These are phyloP conservation scores for Cryptoprocta ferox DNA, from an alignment of 2,797 vertebrate species.

Conservation along the genomic window DNA sequence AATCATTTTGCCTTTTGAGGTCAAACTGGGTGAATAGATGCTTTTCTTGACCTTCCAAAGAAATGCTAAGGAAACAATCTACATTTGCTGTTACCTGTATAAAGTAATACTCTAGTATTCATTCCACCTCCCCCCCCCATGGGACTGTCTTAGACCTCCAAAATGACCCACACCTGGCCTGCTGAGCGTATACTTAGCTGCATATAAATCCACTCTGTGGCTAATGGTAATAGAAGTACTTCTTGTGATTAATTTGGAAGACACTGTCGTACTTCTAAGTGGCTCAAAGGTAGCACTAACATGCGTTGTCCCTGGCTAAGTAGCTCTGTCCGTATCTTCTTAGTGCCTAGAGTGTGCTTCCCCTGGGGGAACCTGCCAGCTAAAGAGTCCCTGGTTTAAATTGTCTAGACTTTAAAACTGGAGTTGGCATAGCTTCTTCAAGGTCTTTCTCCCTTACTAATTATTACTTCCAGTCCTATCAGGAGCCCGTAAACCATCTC, in stretches of 20 bases:
- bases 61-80: constrained; percentile 31
- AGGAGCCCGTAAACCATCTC: neutral
- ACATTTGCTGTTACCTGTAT: constrained; percentile 35
- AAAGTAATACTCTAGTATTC: neutral
- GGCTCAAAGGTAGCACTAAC: neutral
- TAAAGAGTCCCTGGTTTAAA: neutral
- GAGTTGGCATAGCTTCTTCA: neutral
- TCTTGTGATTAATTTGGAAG: neutral
- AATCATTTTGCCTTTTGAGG: neutral
- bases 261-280: neutral
- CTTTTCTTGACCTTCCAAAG: neutral
- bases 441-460: neutral
- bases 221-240: neutral
- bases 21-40: neutral
- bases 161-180: neutral
- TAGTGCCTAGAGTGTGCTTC: neutral
- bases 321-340: neutral
- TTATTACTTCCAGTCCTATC: neutral
- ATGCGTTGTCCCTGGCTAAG: neutral
- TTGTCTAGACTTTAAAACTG: constrained; percentile 36
- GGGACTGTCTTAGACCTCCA: neutral
- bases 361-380: neutral
- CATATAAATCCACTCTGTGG: neutral
- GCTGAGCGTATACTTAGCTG: neutral
- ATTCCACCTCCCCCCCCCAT: neutral